Conservation (phyloP, 2,113 vertebrate species). For the Argyrosomus japonicus region DNA sequence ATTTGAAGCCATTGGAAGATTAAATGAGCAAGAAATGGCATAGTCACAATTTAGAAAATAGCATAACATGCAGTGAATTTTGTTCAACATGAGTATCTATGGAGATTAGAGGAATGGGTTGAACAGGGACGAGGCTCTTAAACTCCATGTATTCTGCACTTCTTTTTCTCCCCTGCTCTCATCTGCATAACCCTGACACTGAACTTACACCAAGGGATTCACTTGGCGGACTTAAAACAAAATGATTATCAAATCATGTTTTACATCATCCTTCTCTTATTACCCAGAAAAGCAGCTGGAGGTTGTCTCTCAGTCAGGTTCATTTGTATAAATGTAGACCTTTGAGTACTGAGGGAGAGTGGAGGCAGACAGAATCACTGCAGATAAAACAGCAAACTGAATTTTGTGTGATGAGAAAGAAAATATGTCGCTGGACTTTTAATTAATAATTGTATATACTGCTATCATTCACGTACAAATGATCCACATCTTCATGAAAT, state of each 20-base stretch:
- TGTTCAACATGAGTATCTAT: conserved; percentile 4
- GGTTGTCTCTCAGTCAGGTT: conserved; percentile 33
- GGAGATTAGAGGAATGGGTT: conserved; percentile 10
- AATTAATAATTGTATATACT: background rate
- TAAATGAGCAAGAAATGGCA: background rate
- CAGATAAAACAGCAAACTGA: conserved; percentile 15
- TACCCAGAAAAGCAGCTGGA: conserved; percentile 3
- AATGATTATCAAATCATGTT: conserved; percentile 19
- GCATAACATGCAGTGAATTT: background rate
- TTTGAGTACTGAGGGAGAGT: background rate
- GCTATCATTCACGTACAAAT: background rate
- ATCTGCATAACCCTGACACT: conserved; percentile 12
- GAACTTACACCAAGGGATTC: conserved; percentile 20
- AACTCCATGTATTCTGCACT: conserved; percentile 21
- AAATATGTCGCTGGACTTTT: background rate
- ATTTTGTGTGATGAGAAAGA: conserved; percentile 2
- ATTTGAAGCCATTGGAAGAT: background rate
- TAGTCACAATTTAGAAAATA: background rate
- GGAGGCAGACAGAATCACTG: background rate
- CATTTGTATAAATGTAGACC: conserved; percentile 41
- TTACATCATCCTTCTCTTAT: conserved; percentile 26
- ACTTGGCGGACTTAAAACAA: conserved; percentile 32
- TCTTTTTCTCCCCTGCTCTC: conserved; percentile 7
- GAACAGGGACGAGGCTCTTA: background rate
- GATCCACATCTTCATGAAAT: background rate